These are phyloP conservation scores for Noctilio leporinus DNA, from an alignment of 2,113 vertebrate species.

Conservation along the genomic window DNA sequence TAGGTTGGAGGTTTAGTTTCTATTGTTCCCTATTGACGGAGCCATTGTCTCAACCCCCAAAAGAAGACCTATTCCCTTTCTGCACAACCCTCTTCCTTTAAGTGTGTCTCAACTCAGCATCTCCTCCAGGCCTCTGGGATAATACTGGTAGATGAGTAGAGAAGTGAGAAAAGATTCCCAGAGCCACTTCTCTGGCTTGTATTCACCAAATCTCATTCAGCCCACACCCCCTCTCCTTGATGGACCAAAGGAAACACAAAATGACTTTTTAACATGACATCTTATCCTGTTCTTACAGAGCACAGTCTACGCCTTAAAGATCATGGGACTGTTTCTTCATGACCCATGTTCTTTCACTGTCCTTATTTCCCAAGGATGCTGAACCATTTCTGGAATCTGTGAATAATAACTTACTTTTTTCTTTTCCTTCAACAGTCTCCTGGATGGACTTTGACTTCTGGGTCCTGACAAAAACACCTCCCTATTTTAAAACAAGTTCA, in stretches of 20 bases:
- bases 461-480: constrained; percentile 41
- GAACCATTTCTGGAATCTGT: neutral
- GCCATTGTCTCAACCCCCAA: neutral
- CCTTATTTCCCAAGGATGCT: constrained; percentile 33
- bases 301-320: neutral
- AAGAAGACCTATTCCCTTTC: neutral
- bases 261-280: neutral
- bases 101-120: neutral
- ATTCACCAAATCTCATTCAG: neutral
- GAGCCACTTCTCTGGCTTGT: neutral
- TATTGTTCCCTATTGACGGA: neutral
- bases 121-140: neutral
- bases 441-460: constrained; percentile 63
- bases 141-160: neutral
- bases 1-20: neutral
- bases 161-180: neutral
- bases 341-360: neutral
- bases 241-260: neutral
- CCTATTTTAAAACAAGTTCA: constrained; percentile 33
- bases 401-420: constrained; percentile 64
- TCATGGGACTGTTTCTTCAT: neutral
- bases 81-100: neutral
- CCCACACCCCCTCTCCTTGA: neutral
- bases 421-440: constrained; percentile 66
- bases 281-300: constrained; percentile 41